phyloP scores from a whole-genome alignment of 2,888 invertebrate species.

The Sinotaia quadrata region DNA sequence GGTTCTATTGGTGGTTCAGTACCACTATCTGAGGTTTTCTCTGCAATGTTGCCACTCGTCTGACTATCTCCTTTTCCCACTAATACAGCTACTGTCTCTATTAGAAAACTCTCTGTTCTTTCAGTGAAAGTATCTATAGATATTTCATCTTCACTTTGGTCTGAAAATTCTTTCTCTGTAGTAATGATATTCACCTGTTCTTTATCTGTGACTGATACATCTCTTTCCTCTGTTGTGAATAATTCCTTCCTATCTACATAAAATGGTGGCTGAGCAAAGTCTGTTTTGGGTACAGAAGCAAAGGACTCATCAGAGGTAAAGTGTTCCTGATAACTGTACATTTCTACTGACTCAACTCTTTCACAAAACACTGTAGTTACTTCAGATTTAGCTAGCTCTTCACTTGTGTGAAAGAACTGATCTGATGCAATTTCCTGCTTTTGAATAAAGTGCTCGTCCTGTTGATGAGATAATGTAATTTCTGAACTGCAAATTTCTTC shows the following conservation, averaged over 20 bases:
- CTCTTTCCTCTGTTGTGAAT: slow-evolving; percentile 20
- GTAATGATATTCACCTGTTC: background rate
- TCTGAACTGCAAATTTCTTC: background rate
- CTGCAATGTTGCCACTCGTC: slow-evolving; percentile 8
- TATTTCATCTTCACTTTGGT: slow-evolving; percentile 11
- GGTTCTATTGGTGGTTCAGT: background rate
- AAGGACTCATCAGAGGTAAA: slow-evolving; percentile 32
- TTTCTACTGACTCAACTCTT: slow-evolving; percentile 22
- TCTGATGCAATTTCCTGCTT: slow-evolving; percentile 7
- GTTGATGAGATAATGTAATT: background rate
- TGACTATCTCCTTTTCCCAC: slow-evolving; percentile 15
- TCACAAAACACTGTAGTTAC: background rate
- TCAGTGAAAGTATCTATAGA: slow-evolving; percentile 36
- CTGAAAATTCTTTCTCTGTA: background rate
- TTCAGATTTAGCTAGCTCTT: too few relatives aligned
- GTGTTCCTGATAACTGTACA: slow-evolving; percentile 24
- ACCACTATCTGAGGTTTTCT: background rate
- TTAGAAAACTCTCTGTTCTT: slow-evolving; percentile 41
- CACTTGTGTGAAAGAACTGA: too few relatives aligned
- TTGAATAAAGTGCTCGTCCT: background rate
- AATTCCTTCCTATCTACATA: slow-evolving; percentile 20
- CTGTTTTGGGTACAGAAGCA: slow-evolving; percentile 47
- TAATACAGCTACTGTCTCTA: slow-evolving; percentile 28
- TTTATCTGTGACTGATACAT: background rate
- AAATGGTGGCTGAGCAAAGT: background rate